A percentile compares a stretch with the other conserved stretches of the same genome.
Evolutionary conservation across 2,888 invertebrate genomes (phyloP).

Genomic region (Mechanitis mazaeus): DNA sequence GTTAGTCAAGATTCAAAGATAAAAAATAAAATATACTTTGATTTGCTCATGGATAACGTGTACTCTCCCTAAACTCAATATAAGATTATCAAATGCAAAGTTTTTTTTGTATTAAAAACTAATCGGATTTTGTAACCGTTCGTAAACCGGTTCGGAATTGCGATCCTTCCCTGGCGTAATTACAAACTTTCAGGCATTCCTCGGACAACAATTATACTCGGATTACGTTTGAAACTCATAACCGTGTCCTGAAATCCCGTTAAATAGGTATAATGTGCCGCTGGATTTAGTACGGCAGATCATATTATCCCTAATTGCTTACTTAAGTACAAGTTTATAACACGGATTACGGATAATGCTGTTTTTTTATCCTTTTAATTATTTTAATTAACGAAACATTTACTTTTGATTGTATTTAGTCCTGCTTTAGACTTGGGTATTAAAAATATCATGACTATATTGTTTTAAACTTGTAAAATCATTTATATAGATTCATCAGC

Average conservation of each 20-base stretch:
- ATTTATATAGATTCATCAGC: neutral
- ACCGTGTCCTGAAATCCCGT: slow-evolving; percentile 61
- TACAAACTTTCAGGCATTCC: slow-evolving; percentile 61
- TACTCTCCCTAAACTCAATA: too few relatives aligned
- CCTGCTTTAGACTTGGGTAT: neutral
- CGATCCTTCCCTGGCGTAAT: slow-evolving; percentile 47
- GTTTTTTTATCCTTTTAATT: slow-evolving; percentile 16
- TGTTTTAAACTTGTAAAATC: neutral
- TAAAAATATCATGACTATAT: neutral
- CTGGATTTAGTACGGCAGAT: slow-evolving; percentile 61
- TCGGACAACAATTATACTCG: slow-evolving; percentile 70
- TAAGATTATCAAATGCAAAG: too few relatives aligned
- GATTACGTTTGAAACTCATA: slow-evolving; percentile 60
- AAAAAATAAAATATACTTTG: too few relatives aligned
- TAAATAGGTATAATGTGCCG: slow-evolving; percentile 70
- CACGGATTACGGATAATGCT: slow-evolving; percentile 36
- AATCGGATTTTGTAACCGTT: slow-evolving; percentile 32
- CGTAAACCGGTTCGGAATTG: slow-evolving; percentile 29
- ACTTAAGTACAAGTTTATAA: slow-evolving; percentile 64
- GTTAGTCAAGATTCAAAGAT: too few relatives aligned
- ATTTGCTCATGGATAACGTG: too few relatives aligned
- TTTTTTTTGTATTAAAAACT: slow-evolving; percentile 27
- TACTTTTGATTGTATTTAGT: slow-evolving; percentile 3
- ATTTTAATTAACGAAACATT: slow-evolving; percentile 18
- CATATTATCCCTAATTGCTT: slow-evolving; percentile 67